A percentile compares a stretch with the other conserved stretches of the same genome.
Conservation (phyloP, 2,888 invertebrate species). For the Morpho helenor region DNA sequence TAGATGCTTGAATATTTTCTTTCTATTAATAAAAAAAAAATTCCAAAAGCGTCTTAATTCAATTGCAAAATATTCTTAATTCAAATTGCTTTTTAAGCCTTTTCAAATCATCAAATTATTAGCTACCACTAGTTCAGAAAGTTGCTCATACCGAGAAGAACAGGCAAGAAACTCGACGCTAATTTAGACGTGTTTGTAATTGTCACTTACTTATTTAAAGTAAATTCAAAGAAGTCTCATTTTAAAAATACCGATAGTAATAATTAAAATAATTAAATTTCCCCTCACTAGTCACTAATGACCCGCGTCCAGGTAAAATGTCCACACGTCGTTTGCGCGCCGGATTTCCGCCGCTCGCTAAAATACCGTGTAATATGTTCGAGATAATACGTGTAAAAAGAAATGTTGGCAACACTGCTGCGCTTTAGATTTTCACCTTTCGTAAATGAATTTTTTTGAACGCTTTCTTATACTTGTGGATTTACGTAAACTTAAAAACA, state of each 20-base stretch:
- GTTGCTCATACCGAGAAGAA: too few relatives aligned
- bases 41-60: too few relatives aligned
- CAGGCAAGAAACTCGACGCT: too few relatives aligned
- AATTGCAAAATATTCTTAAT: too few relatives aligned
- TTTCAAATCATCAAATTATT: too few relatives aligned
- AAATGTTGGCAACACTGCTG: slow-evolving; percentile 8
- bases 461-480: too few relatives aligned
- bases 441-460: background rate
- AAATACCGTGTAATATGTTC: slow-evolving; percentile 60
- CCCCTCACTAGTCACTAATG: slow-evolving; percentile 50
- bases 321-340: slow-evolving; percentile 67
- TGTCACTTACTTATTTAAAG: background rate
- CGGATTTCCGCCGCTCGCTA: slow-evolving; percentile 65
- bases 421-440: background rate
- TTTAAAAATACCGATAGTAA: background rate
- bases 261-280: slow-evolving; percentile 11
- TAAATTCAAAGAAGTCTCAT: background rate
- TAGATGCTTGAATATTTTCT: too few relatives aligned
- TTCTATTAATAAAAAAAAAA: too few relatives aligned
- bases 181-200: slow-evolving; percentile 27
- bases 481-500: too few relatives aligned
- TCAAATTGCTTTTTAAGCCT: too few relatives aligned
- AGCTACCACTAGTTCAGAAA: too few relatives aligned
- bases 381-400: slow-evolving; percentile 29
- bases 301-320: slow-evolving; percentile 66